Evolutionary conservation across 1,140 invertebrate species (phyloP), one percentile per base, ranked within the genome.

Genomic region (Cotesia chilonis): DNA sequence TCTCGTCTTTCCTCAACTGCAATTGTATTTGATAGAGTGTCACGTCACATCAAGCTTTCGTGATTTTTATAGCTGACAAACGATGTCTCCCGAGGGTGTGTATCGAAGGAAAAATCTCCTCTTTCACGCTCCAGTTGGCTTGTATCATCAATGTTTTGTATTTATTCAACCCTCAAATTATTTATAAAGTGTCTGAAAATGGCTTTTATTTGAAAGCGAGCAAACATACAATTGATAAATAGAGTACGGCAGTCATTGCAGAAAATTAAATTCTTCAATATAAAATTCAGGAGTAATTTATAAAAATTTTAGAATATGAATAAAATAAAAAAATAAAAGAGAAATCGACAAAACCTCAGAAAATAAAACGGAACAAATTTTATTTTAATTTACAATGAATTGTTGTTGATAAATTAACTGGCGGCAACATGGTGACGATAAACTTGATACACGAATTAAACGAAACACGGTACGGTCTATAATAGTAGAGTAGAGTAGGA

Each of bases 361-460:
- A 28, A 28, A 28, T 28, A 28, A 28, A 28, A 28, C 28, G 28
- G 20, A 51, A 9, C 10, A 36, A 57, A 35, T 12, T 17, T 9
- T 9, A 66, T 9, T 47, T 47, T 9, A 47, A 47, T 5, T 47
- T 47, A 47, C 10, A 47, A 47, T 47, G 6, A 47, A 47, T 9
- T 47, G 41, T 47, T 47, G 51, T 28, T 68, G 47, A 35, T 70
- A 73, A 73, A 69, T 69, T 67, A 70, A 73, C 69, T 70, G 28
- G 36, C 67, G 65, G 37, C 28, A 47, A 47, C 5, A 47, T 47
- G 28, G 17, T 51, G 37, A 66, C 61, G 61, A 73, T 70, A 70
- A 73, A 73, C 60, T 69, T 41, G 52, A 35, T 70, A 47, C 41
- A 47, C 41, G 41, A 10, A 10, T 6, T 47, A 9, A 47, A 47